Percentiles rank a stretch among this genome's conserved stretches.
Evolutionary conservation across 1,140 invertebrate genomes (phyloP).

Genomic region (Drosophila bipectinata): DNA sequence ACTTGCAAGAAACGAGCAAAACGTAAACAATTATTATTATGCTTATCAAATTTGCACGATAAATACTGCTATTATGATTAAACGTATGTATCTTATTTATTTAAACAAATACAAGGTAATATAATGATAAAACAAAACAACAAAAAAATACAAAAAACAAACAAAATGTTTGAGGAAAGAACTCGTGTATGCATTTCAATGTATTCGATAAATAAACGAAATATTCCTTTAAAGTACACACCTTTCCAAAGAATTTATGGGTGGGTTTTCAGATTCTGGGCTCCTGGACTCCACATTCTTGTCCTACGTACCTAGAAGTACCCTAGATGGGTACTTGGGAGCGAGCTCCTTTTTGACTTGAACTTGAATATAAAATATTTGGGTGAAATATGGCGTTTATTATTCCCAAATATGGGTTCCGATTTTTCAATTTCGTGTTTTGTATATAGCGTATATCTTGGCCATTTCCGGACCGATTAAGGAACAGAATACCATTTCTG

Average conservation of each 20-base stretch:
- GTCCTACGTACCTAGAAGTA: too few relatives aligned
- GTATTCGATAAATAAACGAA: slow-evolving; percentile 84
- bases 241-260: slow-evolving; percentile 14
- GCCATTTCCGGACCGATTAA: too few relatives aligned
- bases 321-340: too few relatives aligned
- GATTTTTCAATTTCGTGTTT: too few relatives aligned
- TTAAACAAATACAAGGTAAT: slow-evolving; percentile 83
- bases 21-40: slow-evolving; percentile 81
- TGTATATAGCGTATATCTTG: too few relatives aligned
- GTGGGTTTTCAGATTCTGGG: neutral
- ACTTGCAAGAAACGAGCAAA: slow-evolving; percentile 72
- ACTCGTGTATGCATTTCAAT: slow-evolving; percentile 84
- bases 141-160: slow-evolving; percentile 52
- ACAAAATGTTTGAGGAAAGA: slow-evolving; percentile 68
- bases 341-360: too few relatives aligned
- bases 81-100: slow-evolving; percentile 84
- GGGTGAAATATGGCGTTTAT: too few relatives aligned
- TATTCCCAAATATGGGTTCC: too few relatives aligned
- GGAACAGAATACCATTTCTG: too few relatives aligned
- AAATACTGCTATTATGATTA: slow-evolving; percentile 84
- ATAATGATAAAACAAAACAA: slow-evolving; percentile 61
- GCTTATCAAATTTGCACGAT: slow-evolving; percentile 83
- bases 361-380: too few relatives aligned
- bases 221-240: slow-evolving; percentile 79
- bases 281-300: too few relatives aligned